phyloP scores from a whole-genome alignment of 2,113 vertebrate species.

The Caloenas nicobarica region DNA sequence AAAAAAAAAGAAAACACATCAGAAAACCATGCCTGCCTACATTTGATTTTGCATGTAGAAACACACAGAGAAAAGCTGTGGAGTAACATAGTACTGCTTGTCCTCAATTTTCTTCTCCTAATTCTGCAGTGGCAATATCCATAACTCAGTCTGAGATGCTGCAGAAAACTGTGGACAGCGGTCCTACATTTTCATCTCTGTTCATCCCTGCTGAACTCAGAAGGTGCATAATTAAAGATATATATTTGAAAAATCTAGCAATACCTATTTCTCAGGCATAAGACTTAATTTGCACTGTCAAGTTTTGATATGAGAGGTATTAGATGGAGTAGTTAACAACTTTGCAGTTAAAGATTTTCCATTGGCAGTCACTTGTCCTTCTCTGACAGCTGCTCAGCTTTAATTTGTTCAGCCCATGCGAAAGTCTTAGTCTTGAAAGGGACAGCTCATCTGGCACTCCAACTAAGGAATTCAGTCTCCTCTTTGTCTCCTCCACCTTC shows the following conservation, averaged over 20 bases:
- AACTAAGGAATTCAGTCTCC: not conserved
- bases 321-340: not conserved
- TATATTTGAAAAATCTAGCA: not conserved
- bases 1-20: not conserved
- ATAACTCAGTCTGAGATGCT: not conserved
- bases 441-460: not conserved
- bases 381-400: not conserved
- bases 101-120: not conserved
- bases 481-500: not conserved
- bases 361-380: not conserved
- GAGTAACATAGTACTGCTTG: not conserved
- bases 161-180: not conserved
- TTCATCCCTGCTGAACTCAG: not conserved
- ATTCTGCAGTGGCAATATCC: not conserved
- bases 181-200: not conserved
- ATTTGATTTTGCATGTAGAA: not conserved
- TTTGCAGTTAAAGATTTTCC: not conserved
- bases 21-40: not conserved
- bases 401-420: not conserved
- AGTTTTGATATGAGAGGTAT: not conserved
- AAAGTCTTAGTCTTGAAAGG: not conserved
- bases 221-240: not conserved
- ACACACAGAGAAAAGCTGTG: not conserved
- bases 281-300: not conserved
- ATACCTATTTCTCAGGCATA: not conserved